A percentile compares a stretch with the other conserved stretches of the same genome.
These are phyloP conservation scores for Hydropotes inermis DNA, from an alignment of 2,113 vertebrate genomes.

Conservation along the genomic window DNA sequence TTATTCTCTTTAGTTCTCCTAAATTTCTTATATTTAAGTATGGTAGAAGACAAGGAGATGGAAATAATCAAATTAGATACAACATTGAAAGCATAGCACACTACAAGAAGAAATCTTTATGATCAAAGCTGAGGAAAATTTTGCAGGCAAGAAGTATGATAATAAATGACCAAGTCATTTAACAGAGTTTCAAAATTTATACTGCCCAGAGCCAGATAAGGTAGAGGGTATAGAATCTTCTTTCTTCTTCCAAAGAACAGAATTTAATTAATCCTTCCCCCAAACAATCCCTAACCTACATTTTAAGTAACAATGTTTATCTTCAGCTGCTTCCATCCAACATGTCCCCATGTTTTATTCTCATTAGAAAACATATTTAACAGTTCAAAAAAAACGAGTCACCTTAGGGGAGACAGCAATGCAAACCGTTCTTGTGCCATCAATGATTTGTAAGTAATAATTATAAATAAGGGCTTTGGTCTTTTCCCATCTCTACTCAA, in stretches of 20 bases:
- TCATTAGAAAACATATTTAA: background rate
- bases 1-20: conserved; percentile 21
- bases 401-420: background rate
- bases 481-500: background rate
- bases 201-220: background rate
- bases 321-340: background rate
- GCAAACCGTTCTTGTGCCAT: background rate
- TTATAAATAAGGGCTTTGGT: background rate
- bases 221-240: background rate
- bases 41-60: background rate
- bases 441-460: background rate
- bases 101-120: background rate
- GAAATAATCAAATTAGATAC: conserved; percentile 44
- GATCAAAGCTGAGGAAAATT: conserved; percentile 49
- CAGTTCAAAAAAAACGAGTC: background rate
- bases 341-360: background rate
- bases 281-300: background rate
- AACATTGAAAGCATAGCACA: background rate
- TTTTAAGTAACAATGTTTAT: background rate
- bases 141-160: background rate
- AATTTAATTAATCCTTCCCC: background rate
- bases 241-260: background rate
- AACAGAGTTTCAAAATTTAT: conserved; percentile 10
- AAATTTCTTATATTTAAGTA: conserved; percentile 24
- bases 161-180: conserved; percentile 34